phyloP scores from a whole-genome alignment of 2,113 vertebrate species.

The Uria lomvia region DNA sequence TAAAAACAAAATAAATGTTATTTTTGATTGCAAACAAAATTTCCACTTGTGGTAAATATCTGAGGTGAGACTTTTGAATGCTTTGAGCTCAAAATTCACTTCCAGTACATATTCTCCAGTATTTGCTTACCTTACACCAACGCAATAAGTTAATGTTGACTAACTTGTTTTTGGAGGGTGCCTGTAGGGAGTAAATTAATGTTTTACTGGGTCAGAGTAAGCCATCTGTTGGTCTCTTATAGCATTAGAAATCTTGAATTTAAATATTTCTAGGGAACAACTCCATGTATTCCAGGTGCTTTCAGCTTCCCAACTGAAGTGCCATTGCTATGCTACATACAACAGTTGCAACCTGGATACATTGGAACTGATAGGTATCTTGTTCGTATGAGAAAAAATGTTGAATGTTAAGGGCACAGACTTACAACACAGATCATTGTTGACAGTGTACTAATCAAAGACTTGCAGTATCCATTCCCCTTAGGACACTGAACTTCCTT shows the following conservation, averaged over 20 bases:
- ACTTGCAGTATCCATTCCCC: neutral
- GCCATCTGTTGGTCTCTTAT: neutral
- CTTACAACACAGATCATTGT: neutral
- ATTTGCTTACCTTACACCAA: neutral
- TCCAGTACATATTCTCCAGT: neutral
- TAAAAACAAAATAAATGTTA: neutral
- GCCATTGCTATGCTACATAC: neutral
- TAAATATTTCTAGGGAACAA: neutral
- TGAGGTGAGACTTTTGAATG: neutral
- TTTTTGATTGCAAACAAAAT: neutral
- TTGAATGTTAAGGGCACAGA: neutral
- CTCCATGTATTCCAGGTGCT: neutral
- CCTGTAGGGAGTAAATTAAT: neutral
- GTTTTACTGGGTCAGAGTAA: neutral
- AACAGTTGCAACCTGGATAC: neutral
- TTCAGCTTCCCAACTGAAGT: neutral
- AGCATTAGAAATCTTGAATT: neutral
- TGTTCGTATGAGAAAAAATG: neutral
- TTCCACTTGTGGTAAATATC: neutral
- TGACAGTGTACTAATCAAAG: neutral
- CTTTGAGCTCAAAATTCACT: neutral
- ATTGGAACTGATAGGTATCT: neutral
- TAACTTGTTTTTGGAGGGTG: fast-evolving
- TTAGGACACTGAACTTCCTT: neutral
- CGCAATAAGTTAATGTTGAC: neutral